Evolutionary conservation across 1,140 invertebrate genomes (phyloP).

Genomic region (Eubasilissa regina): DNA sequence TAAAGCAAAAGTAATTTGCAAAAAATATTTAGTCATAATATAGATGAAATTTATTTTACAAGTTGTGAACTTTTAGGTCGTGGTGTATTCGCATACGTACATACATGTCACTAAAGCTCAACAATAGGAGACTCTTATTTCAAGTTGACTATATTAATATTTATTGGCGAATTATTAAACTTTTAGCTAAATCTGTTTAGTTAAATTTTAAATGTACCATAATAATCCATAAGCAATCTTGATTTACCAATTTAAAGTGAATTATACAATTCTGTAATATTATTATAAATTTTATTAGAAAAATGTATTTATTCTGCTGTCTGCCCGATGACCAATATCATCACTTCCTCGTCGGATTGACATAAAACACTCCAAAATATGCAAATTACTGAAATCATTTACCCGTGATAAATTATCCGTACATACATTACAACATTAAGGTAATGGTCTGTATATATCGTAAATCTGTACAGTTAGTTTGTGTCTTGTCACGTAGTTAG

Average conservation of each 20-base stretch:
- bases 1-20: too few species aligned
- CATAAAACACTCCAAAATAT: too few species aligned
- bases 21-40: constrained; percentile 22
- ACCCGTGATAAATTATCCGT: background rate
- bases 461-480: background rate
- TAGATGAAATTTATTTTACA: constrained; percentile 20
- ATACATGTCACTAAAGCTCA: constrained; percentile 8
- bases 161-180: background rate
- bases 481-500: constrained; percentile 10
- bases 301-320: too few species aligned
- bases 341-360: too few species aligned
- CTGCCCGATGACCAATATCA: too few species aligned
- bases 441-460: background rate
- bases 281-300: too few species aligned
- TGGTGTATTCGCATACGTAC: constrained; percentile 2
- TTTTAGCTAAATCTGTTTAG: background rate
- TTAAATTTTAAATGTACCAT: background rate
- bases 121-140: constrained; percentile 9
- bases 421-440: background rate
- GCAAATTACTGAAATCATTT: background rate
- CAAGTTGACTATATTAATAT: constrained; percentile 7
- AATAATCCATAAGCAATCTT: too few species aligned
- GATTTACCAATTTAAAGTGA: too few species aligned
- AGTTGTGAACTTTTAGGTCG: background rate
- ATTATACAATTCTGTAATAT: too few species aligned